Evolutionary conservation across 2,888 invertebrate species (phyloP).

Genomic region (Yponomeuta malinellus): DNA sequence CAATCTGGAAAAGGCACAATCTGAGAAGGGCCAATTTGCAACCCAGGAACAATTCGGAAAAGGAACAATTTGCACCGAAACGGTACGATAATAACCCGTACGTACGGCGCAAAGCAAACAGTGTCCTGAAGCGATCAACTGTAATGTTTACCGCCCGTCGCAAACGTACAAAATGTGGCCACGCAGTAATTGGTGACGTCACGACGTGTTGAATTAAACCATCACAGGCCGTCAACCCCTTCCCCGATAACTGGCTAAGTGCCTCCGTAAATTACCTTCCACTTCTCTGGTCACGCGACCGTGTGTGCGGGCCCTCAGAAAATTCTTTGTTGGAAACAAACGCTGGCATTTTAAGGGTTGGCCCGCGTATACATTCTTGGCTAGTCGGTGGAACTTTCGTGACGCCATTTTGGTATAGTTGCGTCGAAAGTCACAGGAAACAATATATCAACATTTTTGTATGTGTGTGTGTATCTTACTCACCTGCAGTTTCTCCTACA

Average conservation of each 20-base stretch:
- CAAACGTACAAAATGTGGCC: slow-evolving; percentile 13
- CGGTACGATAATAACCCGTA: not conserved
- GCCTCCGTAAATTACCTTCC: slow-evolving; percentile 46
- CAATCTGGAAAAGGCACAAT: too few species aligned
- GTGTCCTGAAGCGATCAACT: not conserved
- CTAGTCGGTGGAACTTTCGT: not conserved
- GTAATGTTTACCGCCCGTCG: not conserved
- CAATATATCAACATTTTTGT: too few species aligned
- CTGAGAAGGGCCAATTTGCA: too few species aligned
- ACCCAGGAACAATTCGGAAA: too few species aligned
- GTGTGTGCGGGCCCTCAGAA: not conserved
- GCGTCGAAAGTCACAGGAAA: too few species aligned
- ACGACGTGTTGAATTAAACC: slow-evolving; percentile 54
- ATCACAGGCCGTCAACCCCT: slow-evolving; percentile 38
- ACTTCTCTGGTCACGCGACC: slow-evolving; percentile 56
- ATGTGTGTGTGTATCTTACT: too few species aligned
- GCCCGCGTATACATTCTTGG: not conserved
- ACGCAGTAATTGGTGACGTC: slow-evolving; percentile 34
- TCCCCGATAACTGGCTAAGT: slow-evolving; percentile 62
- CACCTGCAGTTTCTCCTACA: too few species aligned
- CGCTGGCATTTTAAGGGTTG: not conserved
- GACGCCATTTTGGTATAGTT: too few species aligned
- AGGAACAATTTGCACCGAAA: too few species aligned
- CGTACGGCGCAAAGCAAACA: not conserved
- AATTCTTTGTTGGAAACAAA: not conserved